Evolutionary conservation across 2,113 vertebrate genomes (phyloP), one percentile per base, ranked within the genome.

Genomic region (Sterna hirundo): DNA sequence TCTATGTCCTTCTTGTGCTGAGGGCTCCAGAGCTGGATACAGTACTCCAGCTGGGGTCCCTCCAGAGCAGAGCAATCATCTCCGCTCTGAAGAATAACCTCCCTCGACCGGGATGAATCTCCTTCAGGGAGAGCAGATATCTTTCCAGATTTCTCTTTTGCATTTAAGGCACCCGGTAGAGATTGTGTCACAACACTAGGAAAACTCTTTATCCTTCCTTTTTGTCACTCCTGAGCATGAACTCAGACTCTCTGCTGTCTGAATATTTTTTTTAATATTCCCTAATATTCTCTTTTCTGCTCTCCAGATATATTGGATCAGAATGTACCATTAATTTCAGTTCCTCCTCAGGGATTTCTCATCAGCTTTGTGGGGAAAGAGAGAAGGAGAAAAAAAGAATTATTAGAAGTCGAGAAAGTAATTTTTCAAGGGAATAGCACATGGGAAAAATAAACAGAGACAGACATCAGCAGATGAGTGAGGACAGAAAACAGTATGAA

Each of bases 91-190:
- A 58, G 32, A 58, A 58, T 58, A 32, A 20, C 15, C 60, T 62
- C 23, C 23, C 36, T 38, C 9, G 4, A 26, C 23, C 23, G 26
- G 29, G 11, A 20, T 10, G 8, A n/a, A 0, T n/a, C 1, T 68
- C 10, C 15, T 69, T 30, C 26, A 71, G 18, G 18, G 13, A 77
- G 8, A 60, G 18, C 1, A 3, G 12, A 3, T 91, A 44, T 52
- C 9, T 91, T 87, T 49, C 42, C 26, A 68, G 6, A 46, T 49
- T 74, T 83, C 18, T 42, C 6, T 65, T 26, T 27, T 44, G 36
- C 64, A 60, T 92, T 69, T 83, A 49, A 77, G 74, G 9, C 25
- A 58, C 1, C 5, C 2, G 0, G 3, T 22, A 55, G 21, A 75
- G 19, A 5, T 75, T 69, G 8, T 44, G 8, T 70, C 25, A 8